These are phyloP conservation scores for Emys orbicularis DNA, from an alignment of 2,797 vertebrate species.

Conservation along the genomic window DNA sequence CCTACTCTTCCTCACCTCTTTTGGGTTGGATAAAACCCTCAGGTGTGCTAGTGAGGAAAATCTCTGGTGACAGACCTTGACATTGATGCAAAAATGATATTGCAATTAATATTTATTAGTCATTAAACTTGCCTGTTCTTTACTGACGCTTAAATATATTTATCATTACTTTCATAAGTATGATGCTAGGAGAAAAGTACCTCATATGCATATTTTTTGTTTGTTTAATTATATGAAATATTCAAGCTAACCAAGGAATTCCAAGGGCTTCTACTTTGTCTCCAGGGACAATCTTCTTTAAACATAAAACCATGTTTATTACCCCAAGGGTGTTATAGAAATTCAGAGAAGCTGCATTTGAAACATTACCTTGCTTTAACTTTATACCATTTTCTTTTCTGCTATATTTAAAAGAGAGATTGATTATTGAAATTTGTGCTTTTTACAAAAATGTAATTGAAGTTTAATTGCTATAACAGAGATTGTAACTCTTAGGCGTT, in stretches of 20 bases:
- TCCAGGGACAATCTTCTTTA: not conserved
- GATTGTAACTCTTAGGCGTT: not conserved
- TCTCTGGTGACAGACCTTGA: not conserved
- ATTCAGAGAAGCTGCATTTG: not conserved
- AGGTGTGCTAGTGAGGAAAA: not conserved
- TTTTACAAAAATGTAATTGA: not conserved
- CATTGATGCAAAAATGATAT: not conserved
- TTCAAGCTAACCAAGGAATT: not conserved
- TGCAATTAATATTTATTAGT: not conserved
- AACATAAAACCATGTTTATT: not conserved
- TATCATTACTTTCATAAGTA: not conserved
- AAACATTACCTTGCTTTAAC: not conserved
- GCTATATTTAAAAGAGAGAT: not conserved
- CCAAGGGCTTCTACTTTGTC: not conserved
- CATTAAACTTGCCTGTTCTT: not conserved
- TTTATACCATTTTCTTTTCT: not conserved
- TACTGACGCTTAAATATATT: not conserved
- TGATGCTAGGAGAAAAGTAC: not conserved
- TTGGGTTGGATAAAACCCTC: fast-evolving
- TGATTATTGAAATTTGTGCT: too few species aligned
- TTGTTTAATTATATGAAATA: not conserved
- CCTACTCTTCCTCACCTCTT: fast-evolving
- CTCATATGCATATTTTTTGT: not conserved
- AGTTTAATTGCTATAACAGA: not conserved
- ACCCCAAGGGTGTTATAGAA: not conserved